Evolutionary conservation across 2,888 invertebrate species (phyloP).

Genomic region (Mesorhabditis belari): DNA sequence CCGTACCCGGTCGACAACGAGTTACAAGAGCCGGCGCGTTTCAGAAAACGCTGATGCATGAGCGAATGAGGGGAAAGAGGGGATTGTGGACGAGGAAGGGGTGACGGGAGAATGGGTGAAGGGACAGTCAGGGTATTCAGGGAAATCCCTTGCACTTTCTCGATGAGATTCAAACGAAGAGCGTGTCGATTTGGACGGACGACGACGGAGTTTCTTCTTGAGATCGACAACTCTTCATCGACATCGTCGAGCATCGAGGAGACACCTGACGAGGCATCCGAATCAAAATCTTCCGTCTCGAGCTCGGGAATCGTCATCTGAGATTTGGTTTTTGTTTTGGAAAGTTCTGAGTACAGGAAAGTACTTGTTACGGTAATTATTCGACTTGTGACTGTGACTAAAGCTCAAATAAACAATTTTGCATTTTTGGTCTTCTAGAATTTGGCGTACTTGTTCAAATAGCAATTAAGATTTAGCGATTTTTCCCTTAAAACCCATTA

Average conservation of each 20-base stretch:
- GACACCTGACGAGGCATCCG: slow-evolving; percentile 1
- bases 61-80: slow-evolving; percentile 11
- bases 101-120: not conserved
- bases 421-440: too few species aligned
- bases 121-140: not conserved
- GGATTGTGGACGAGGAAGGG: too few species aligned
- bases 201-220: slow-evolving; percentile 10
- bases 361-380: too few species aligned
- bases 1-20: slow-evolving; percentile 31
- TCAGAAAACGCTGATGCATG: slow-evolving; percentile 12
- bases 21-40: slow-evolving; percentile 16
- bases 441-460: too few species aligned
- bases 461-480: too few species aligned
- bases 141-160: too few species aligned
- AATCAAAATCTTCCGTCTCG: slow-evolving; percentile 7
- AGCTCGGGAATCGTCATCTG: slow-evolving; percentile 7
- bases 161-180: not conserved
- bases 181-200: slow-evolving; percentile 2
- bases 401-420: too few species aligned
- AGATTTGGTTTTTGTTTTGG: too few species aligned
- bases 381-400: too few species aligned
- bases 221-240: slow-evolving; percentile 6
- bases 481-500: too few species aligned
- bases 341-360: too few species aligned
- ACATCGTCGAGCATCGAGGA: slow-evolving; percentile 9